Evolutionary conservation across 2,113 vertebrate genomes (phyloP).

Genomic region (Heterotilapia buettikoferi): DNA sequence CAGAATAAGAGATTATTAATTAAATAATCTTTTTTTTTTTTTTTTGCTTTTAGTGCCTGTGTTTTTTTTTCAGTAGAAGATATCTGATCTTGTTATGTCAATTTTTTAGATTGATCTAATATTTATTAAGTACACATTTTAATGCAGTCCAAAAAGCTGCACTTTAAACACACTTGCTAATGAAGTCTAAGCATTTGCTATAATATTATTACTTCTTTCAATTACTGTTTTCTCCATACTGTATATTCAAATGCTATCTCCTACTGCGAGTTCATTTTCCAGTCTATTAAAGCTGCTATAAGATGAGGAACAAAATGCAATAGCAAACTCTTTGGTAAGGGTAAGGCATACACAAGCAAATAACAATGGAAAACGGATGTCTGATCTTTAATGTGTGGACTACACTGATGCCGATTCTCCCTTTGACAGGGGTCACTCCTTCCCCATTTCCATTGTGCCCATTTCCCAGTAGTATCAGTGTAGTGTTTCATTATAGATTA

Average conservation of each 20-base stretch:
- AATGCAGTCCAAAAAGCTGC: not conserved
- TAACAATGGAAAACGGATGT: not conserved
- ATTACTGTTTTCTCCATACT: not conserved
- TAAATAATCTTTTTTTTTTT: not conserved
- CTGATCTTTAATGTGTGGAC: conserved; percentile 16
- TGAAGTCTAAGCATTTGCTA: not conserved
- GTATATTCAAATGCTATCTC: not conserved
- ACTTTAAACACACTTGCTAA: not conserved
- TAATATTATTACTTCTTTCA: not conserved
- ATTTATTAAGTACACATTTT: not conserved
- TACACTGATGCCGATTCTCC: conserved; percentile 7
- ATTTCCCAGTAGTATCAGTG: not conserved
- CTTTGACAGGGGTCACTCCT: not conserved
- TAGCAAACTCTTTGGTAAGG: not conserved
- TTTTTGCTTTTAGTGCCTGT: not conserved
- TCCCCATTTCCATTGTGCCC: not conserved
- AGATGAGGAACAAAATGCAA: conserved; percentile 11
- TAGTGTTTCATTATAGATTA: not conserved
- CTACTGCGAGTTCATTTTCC: conserved; percentile 12
- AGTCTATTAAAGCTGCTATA: conserved; percentile 21
- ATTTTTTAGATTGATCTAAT: not conserved
- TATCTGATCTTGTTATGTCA: not conserved
- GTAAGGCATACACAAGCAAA: conserved; percentile 12
- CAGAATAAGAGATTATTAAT: not conserved
- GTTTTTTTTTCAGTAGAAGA: not conserved